Base-by-base conservation (phyloP, 2,888 invertebrate genomes). In the Epistrophe grossulariae region DNA sequence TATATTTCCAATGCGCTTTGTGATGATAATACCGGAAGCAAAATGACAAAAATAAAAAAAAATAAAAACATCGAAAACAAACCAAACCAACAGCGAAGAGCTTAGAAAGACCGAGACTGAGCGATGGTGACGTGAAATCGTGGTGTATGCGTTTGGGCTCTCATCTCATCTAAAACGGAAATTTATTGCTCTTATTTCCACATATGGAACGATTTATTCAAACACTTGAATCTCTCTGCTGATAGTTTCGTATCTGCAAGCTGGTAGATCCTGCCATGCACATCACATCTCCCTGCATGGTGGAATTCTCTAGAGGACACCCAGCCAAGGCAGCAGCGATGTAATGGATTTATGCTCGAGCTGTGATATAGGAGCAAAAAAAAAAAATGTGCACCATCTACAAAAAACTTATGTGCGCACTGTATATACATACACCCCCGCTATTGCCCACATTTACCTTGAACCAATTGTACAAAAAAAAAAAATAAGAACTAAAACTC, bases 191-290 rank as follows among this genome's bases (percentile, higher is more conserved):
- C 81, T 85, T 85, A 68, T 68, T 85, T 71, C 70, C 85, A 78
- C 85, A 85, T 85, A 79, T 85, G 85, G 78, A 85, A 79, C 82
- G 85, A 81, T 85, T 85, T 85, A 85, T 85, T 85, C 85, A 85
- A 82, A 85, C 78, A 78, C 85, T 82, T 74, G 85, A 82, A 80
- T 82, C 78, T 70, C 82, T 79, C 57, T 78, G 77, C 81, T 85
- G 84, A 85, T 85, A 85, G 84, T 68, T 78, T 81, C 60, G 70
- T 81, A 81, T 85, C 84, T 85, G 62, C 84, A 77, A 60, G 66
- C 78, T 85, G 68, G 77, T 77, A 73, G 78, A 81, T 68, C 70
- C 79, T 74, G 83, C 68, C 83, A 70, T 45, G 79, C 60, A 83
- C 73, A 68, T 48, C 68, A 57, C 60, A 70, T 60, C 77, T 60